These are phyloP conservation scores for Clarias fuscus DNA, from an alignment of 2,797 vertebrate species.

Conservation along the genomic window DNA sequence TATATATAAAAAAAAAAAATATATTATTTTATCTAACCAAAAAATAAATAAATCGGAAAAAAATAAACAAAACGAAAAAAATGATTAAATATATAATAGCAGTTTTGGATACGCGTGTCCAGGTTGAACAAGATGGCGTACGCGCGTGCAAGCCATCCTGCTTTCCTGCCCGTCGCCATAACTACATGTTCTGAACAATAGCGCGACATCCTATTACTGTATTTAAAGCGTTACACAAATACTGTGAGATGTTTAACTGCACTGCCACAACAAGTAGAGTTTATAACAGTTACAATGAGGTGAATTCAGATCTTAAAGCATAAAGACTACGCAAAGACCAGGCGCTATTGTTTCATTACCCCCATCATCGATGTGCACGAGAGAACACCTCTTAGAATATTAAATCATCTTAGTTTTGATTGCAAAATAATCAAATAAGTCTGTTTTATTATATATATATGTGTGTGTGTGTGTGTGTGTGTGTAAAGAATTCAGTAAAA, in stretches of 20 bases:
- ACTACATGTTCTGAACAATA: not conserved
- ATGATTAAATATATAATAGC: not conserved
- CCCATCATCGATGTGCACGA: not conserved
- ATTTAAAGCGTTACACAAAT: no score
- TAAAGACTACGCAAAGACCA: no score
- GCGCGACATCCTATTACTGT: not conserved
- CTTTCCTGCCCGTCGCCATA: not conserved
- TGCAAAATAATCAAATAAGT: no score
- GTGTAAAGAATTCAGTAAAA: not conserved
- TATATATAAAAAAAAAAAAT: not conserved
- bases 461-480: no score
- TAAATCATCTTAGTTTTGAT: no score
- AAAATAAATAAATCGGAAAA: no score
- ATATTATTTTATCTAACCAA: no score
- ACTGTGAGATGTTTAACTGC: not conserved
- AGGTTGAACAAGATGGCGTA: constrained; percentile 24
- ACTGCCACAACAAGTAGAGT: not conserved
- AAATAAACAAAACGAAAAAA: not conserved
- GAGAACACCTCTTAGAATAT: not conserved
- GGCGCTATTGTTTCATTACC: not conserved
- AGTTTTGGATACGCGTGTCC: not conserved
- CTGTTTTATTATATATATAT: not conserved
- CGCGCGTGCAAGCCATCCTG: not conserved
- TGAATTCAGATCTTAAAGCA: not conserved
- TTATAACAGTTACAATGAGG: not conserved